Evolutionary conservation across 1,140 invertebrate species (phyloP), one percentile per base, ranked within the genome.

Genomic region (Leucophenga varia): DNA sequence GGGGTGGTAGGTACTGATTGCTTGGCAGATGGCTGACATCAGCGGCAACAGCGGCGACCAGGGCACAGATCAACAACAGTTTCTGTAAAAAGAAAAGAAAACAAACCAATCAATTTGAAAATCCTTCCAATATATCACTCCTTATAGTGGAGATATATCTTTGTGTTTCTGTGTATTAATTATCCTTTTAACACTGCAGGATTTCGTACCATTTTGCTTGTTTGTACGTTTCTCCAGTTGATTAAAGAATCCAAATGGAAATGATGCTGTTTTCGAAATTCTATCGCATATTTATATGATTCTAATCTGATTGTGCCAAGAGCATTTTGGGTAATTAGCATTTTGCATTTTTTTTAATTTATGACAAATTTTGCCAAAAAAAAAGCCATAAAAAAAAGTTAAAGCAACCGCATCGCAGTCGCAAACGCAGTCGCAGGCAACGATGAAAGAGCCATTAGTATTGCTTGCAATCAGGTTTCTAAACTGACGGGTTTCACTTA

Each of bases 401-500:
- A 10, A 6, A 25, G 5, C 22, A 25, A 25, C 22, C 5, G 22
- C 22, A 25, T 6, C 10, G 22, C 5, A 25, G 10, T 10, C 22
- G 22, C 5, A 25, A 10, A 25, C 10, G 10, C n/a, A n/a, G n/a
- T 25, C 22, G 22, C 22, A n/a, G n/a, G n/a, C n/a, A n/a, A n/a
- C n/a, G n/a, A n/a, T n/a, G n/a, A n/a, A 6, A 34, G 42, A 55
- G 56, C 63, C 54, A 67, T 63, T 67, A 67, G n/a, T 67, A 67
- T 64, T 67, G 63, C 59, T 64, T 53, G 37, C 53, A 59, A 63
- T 50, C 63, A 67, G 64, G 63, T 68, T 68, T 68, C 49, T n/a
- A n/a, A n/a, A n/a, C n/a, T 45, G 54, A 47, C 61, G 49, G 52
- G 64, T 64, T 12, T 40, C n/a, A 22, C n/a, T n/a, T n/a, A n/a